phyloP scores from a whole-genome alignment of 2,113 vertebrate genomes.

The Agapornis roseicollis region DNA sequence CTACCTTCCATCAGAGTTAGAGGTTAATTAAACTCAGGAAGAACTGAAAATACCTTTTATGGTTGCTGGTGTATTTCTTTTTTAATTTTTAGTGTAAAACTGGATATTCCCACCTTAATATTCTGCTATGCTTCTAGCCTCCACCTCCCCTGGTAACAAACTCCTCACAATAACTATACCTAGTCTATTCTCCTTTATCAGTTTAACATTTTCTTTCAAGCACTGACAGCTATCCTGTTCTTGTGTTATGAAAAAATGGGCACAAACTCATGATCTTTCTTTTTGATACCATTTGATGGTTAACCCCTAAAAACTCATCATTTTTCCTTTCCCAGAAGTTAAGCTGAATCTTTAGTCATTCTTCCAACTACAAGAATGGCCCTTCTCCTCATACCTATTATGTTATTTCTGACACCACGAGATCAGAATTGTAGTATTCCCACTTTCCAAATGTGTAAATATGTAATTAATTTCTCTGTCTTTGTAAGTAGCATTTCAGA shows the following conservation, averaged over 20 bases:
- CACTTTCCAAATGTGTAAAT: not conserved
- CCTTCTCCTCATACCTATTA: not conserved
- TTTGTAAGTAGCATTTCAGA: not conserved
- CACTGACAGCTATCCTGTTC: not conserved
- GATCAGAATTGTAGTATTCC: not conserved
- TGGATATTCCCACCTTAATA: not conserved
- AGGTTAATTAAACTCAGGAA: not conserved
- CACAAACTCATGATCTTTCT: not conserved
- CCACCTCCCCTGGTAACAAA: not conserved
- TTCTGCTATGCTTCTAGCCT: not conserved
- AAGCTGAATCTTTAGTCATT: not conserved
- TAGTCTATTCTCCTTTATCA: not conserved
- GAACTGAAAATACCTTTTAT: not conserved
- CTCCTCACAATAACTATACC: not conserved
- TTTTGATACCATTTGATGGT: not conserved
- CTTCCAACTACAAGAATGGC: not conserved
- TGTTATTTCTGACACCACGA: not conserved
- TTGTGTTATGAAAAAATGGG: not conserved
- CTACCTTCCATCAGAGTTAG: not conserved
- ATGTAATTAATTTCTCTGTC: not conserved
- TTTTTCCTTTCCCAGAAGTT: not conserved
- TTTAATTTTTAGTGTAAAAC: not conserved
- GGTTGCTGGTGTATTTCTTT: not conserved
- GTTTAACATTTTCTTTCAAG: not conserved
- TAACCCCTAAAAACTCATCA: not conserved